These are phyloP conservation scores for Cistogaster globosa DNA, from an alignment of 2,888 invertebrate species.

Conservation along the genomic window DNA sequence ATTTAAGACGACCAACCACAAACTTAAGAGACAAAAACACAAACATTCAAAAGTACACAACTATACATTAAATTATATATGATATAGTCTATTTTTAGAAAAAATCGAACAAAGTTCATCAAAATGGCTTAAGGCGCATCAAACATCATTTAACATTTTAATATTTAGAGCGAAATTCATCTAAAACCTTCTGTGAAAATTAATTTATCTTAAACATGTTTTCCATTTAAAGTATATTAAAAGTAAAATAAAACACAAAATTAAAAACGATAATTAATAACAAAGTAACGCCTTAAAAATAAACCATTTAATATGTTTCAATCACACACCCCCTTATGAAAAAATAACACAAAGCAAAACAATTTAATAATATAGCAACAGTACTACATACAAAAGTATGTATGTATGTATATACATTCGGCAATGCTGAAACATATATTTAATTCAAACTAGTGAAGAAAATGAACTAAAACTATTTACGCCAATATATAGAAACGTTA, in stretches of 20 bases:
- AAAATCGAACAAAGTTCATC: conserved; percentile 7
- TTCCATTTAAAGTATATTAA: background rate
- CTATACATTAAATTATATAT: background rate
- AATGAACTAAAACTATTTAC: too few species aligned
- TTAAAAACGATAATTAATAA: conserved; percentile 65
- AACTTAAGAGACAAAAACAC: background rate
- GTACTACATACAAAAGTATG: too few species aligned
- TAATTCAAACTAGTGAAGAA: too few species aligned
- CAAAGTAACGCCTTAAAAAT: conserved; percentile 44
- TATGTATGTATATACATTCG: too few species aligned
- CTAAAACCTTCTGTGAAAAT: conserved; percentile 48
- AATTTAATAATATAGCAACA: too few species aligned
- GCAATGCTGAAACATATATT: too few species aligned
- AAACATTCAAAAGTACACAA: conserved; percentile 10
- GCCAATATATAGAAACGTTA: too few species aligned
- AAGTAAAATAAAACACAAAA: conserved; percentile 29
- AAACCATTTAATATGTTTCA: background rate
- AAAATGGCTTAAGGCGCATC: conserved; percentile 55
- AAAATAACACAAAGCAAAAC: too few species aligned
- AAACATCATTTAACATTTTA: conserved; percentile 64
- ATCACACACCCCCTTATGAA: too few species aligned
- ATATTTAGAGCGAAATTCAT: conserved; percentile 61
- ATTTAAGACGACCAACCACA: conserved; percentile 54
- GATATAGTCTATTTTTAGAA: background rate
- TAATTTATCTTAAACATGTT: conserved; percentile 28